A percentile compares a stretch with the other conserved stretches of the same genome.
Conservation (phyloP, 2,888 invertebrate species). For the Yponomeuta malinellus region DNA sequence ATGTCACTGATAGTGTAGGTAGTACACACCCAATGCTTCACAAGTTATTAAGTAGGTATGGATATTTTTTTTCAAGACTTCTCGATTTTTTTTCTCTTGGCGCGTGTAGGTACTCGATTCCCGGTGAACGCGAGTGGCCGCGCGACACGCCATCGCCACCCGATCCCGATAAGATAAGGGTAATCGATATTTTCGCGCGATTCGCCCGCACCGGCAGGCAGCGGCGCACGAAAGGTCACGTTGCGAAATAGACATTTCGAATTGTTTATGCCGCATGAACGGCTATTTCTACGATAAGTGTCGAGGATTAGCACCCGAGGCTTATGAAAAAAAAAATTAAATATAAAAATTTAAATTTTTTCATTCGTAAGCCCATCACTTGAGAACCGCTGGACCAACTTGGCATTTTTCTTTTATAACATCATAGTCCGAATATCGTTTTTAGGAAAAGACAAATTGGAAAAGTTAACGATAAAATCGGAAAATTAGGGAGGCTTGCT, state of each 20-base stretch:
- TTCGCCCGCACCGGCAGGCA: conserved; percentile 35
- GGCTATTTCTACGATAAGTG: not conserved
- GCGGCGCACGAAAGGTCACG: conserved; percentile 66
- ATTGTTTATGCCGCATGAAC: conserved; percentile 25
- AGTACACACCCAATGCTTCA: too few species aligned
- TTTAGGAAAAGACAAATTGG: too few species aligned
- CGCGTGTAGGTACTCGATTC: not conserved
- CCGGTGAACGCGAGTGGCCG: conserved; percentile 18
- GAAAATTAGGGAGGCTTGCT: too few species aligned
- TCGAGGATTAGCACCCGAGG: not conserved
- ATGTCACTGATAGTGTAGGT: too few species aligned
- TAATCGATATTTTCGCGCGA: conserved; percentile 66
- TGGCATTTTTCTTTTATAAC: too few species aligned
- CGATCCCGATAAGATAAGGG: conserved; percentile 49
- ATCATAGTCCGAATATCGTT: too few species aligned
- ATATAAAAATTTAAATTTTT: too few species aligned
- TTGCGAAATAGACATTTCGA: conserved; percentile 48
- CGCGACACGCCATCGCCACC: conserved; percentile 50
- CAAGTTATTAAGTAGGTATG: too few species aligned
- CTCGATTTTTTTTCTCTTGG: not conserved
- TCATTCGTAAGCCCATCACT: too few species aligned
- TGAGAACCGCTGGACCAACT: too few species aligned
- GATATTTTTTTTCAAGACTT: not conserved
- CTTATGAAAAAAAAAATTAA: too few species aligned
- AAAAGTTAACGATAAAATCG: too few species aligned